Percentiles rank a stretch among this genome's conserved stretches.
These are phyloP conservation scores for Prosopocoilus inquinatus DNA, from an alignment of 2,888 invertebrate species.

Conservation along the genomic window DNA sequence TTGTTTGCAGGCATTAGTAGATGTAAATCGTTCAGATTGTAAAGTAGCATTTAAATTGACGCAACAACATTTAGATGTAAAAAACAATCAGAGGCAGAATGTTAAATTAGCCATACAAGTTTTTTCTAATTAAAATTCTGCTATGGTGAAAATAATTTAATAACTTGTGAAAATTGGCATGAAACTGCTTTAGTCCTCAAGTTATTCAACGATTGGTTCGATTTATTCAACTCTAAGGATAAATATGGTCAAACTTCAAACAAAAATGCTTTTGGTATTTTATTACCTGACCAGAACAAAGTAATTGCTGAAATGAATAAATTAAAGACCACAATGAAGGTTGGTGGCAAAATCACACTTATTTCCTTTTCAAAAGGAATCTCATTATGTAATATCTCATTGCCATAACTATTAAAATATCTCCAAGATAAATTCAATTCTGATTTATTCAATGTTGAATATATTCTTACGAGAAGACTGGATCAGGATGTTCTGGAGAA, in stretches of 20 bases:
- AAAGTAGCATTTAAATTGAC: constrained; percentile 27
- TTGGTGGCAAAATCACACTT: constrained; percentile 25
- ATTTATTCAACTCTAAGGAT: constrained; percentile 25
- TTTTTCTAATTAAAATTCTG: background rate
- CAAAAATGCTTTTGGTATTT: constrained; percentile 26
- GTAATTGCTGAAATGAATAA: constrained; percentile 21
- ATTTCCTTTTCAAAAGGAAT: constrained; percentile 28
- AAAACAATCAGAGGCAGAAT: constrained; percentile 26
- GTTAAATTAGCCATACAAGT: constrained; percentile 25
- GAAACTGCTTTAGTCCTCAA: constrained; percentile 16
- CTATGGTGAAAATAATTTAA: constrained; percentile 8
- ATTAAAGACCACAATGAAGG: constrained; percentile 22
- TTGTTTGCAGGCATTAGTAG: constrained; percentile 19
- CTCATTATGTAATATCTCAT: constrained; percentile 12
- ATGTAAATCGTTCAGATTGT: constrained; percentile 21
- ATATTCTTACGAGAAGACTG: constrained; percentile 8
- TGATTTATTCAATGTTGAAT: background rate
- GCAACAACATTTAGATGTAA: constrained; percentile 25
- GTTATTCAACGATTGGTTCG: constrained; percentile 31
- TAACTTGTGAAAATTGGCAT: constrained; percentile 19
- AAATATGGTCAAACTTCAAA: constrained; percentile 22
- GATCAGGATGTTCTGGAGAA: constrained; percentile 11
- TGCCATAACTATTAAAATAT: constrained; percentile 10
- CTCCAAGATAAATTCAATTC: constrained; percentile 6
- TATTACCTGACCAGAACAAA: constrained; percentile 24